Percentiles rank a stretch among this genome's conserved stretches.
Conservation (phyloP, 2,888 invertebrate genomes). For the Andrena haemorrhoa region DNA sequence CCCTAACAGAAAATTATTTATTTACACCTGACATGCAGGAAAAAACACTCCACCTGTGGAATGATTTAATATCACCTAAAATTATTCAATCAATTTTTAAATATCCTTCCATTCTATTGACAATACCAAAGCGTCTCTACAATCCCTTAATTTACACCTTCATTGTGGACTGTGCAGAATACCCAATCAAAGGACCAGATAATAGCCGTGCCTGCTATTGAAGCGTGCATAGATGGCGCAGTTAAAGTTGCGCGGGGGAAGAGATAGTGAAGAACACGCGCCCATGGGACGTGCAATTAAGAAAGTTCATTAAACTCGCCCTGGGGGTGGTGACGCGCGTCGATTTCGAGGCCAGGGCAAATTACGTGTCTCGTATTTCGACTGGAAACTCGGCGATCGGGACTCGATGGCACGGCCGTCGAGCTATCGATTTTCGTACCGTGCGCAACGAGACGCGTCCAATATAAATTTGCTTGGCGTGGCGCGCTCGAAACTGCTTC, state of each 20-base stretch:
- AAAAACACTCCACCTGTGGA: too few species aligned
- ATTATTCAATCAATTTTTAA: too few species aligned
- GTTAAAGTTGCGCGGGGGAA: not conserved
- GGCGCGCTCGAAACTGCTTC: not conserved
- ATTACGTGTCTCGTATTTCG: conserved; percentile 8
- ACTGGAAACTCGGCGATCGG: conserved; percentile 16
- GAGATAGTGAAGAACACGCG: not conserved
- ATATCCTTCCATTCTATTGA: too few species aligned
- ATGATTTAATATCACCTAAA: too few species aligned
- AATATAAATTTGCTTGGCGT: conserved; percentile 26
- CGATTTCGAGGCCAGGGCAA: conserved; percentile 1
- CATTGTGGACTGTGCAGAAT: not conserved
- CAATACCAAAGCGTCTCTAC: too few species aligned
- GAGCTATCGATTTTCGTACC: conserved; percentile 44
- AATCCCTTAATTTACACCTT: not conserved
- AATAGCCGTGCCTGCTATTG: not conserved
- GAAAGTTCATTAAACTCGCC: conserved; percentile 53
- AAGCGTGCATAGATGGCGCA: not conserved
- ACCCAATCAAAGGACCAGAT: not conserved
- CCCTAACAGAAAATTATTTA: too few species aligned
- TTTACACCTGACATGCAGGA: too few species aligned
- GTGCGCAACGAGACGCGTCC: conserved; percentile 28
- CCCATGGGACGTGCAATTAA: conserved; percentile 42
- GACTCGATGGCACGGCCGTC: conserved; percentile 19
- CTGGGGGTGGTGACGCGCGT: not conserved